Base-by-base conservation (phyloP, 1,140 invertebrate species). In the Archivesica marissinica region DNA sequence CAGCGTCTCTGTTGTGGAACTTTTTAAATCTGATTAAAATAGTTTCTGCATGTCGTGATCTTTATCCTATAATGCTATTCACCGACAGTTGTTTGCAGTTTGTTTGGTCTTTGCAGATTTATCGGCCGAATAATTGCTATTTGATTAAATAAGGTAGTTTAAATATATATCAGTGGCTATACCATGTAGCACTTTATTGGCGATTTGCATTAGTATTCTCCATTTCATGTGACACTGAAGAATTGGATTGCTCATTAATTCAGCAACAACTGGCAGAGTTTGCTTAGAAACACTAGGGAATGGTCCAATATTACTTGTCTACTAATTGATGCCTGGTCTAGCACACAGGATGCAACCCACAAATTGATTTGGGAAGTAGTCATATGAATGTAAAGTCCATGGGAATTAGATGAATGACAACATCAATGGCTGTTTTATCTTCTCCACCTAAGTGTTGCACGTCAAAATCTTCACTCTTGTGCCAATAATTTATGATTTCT, bases 241-340 rank as follows among this genome's bases (percentile, higher is more conserved):
- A 64, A 64, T 64, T 35, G 38, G 59, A 64, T 64, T 64, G 59
- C n/a, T 33, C 20, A 64, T 64, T 64, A 64, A 64, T 64, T 64
- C 59, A 64, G 59, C 30, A 64, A 15, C 30, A 35, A 35, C 59
- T n/a, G n/a, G 1, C 30, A 2, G 33, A 35, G 2, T 64, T 35
- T 35, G 28, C 38, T 13, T 33, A 1, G 30, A 35, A 64, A 33
- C 59, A 64, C 28, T 64, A 64, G 59, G 59, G 28, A 64, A 64
- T 64, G 25, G 13, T 64, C 20, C 59, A 64, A 35, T 35, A 64
- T 64, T 64, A 4, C 9, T 35, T 2, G 30, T 35, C n/a, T 20
- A 35, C 30, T 64, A 64, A 64, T 35, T 64, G 30, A 1, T 64
- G 59, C 13, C 23, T 3, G n/a, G 20, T 35, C 30, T 35, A 64